Percentiles rank a stretch among this genome's conserved stretches.
Conservation (phyloP, 1,140 invertebrate genomes). For the Drosophila micromelanica region DNA sequence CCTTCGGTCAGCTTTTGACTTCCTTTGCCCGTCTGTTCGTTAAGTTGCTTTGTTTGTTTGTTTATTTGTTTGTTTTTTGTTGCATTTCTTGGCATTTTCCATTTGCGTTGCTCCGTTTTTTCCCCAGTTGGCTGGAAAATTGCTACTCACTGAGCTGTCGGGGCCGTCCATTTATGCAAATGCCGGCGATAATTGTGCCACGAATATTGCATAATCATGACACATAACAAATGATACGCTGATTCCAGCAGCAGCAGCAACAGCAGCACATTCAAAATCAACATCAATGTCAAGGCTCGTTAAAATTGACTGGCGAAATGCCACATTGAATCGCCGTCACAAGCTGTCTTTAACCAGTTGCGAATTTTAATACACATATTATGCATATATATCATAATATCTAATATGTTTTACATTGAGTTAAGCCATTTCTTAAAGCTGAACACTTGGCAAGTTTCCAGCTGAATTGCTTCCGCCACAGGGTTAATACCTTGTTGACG, state of each 20-base stretch:
- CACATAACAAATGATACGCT: conserved; percentile 66
- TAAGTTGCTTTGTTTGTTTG: conserved; percentile 26
- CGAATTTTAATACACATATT: not conserved
- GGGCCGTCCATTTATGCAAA: conserved; percentile 69
- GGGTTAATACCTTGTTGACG: not conserved
- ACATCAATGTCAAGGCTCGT: conserved; percentile 70
- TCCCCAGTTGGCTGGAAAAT: conserved; percentile 58
- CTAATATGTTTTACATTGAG: not conserved
- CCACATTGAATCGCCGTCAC: conserved; percentile 42
- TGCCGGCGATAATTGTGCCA: conserved; percentile 74
- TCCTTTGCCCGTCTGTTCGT: conserved; percentile 6
- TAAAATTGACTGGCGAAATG: conserved; percentile 36
- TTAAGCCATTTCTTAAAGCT: not conserved
- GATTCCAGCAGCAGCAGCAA: conserved; percentile 39
- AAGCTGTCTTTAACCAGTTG: conserved; percentile 1
- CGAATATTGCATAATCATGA: conserved; percentile 81
- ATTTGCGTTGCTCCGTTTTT: conserved; percentile 23
- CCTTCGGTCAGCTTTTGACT: conserved; percentile 19
- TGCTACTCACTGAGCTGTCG: conserved; percentile 62
- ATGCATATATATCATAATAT: not conserved
- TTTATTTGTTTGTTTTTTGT: conserved; percentile 10
- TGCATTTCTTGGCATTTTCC: conserved; percentile 34
- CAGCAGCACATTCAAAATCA: conserved; percentile 33
- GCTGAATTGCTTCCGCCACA: conserved; percentile 1
- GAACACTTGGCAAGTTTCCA: conserved; percentile 5